Evolutionary conservation across 2,113 vertebrate species (phyloP), one percentile per base, ranked within the genome.

Genomic region (Tautogolabrus adspersus): DNA sequence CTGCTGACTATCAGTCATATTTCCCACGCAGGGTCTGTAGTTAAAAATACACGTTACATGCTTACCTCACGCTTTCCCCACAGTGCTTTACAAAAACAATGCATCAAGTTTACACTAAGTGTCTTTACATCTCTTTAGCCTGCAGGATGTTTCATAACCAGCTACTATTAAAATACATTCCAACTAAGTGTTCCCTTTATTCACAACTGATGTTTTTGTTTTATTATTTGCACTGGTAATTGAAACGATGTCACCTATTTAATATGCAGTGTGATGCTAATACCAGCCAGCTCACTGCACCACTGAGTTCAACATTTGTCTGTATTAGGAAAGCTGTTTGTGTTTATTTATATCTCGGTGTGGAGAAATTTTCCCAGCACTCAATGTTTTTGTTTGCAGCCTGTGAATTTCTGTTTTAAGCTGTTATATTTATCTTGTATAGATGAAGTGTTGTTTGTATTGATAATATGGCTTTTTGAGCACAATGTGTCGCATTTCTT

Each of bases 201-300:
- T 10, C n/a, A 82, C 47, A 70, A 63, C 49, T 57, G 22, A 22
- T 73, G 49, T 77, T 74, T 42, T 68, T 69, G 23, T 69, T 66
- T 60, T 71, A 15, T 57, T 70, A 59, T 83, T 92, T 90, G 89
- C 91, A 92, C 90, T 89, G 87, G 88, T 70, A 70, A 75, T 54
- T 69, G 72, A 75, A 68, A 51, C 42, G 68, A 76, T 83, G 77
- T 38, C 70, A 75, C 72, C 69, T 87, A 85, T 83, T 85, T 87
- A 90, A 84, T 59, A 70, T 65, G 70, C 47, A 55, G 72, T 67
- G 67, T 69, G 59, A 72, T 57, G 72, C 63, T 51, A 70, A 34
- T 75, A 77, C 77, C 78, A 72, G 75, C 75, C 59, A 44, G 71
- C 72, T 78, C 38, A 58, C 84, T 89, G 79, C 77, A 71, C 72